Conservation (phyloP, 2,113 vertebrate genomes). For the Crotalus helleri region DNA sequence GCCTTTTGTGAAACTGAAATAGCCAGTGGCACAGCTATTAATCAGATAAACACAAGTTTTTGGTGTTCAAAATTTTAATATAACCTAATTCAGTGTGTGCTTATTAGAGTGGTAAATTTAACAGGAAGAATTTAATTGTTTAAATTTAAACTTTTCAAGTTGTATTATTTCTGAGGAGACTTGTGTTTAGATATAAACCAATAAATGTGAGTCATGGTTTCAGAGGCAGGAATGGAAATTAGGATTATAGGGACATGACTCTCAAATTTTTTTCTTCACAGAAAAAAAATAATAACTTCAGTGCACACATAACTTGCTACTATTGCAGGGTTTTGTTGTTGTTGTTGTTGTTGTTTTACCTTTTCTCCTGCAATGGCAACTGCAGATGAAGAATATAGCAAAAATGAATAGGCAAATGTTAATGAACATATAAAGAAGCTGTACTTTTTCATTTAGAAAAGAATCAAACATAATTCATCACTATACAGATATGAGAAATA, state of each 20-base stretch:
- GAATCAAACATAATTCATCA: background rate
- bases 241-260: background rate
- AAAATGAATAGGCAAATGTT: background rate
- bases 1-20: slow-evolving; percentile 51
- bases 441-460: background rate
- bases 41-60: slow-evolving; percentile 36
- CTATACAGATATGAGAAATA: background rate
- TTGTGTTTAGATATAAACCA: slow-evolving; percentile 15
- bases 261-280: background rate
- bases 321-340: background rate
- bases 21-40: slow-evolving; percentile 52
- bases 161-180: slow-evolving; percentile 36
- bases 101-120: slow-evolving; percentile 48
- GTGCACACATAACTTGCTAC: background rate
- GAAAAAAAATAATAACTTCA: background rate
- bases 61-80: background rate
- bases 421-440: background rate
- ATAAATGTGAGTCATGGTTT: slow-evolving; percentile 20
- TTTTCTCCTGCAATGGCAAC: background rate
- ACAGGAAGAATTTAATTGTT: slow-evolving; percentile 44
- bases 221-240: background rate
- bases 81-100: slow-evolving; percentile 24
- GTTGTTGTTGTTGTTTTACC: background rate
- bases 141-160: slow-evolving; percentile 42
- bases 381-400: background rate